Evolutionary conservation across 1,140 invertebrate genomes (phyloP), one percentile per base, ranked within the genome.

Genomic region (Conopomorpha cramerella): DNA sequence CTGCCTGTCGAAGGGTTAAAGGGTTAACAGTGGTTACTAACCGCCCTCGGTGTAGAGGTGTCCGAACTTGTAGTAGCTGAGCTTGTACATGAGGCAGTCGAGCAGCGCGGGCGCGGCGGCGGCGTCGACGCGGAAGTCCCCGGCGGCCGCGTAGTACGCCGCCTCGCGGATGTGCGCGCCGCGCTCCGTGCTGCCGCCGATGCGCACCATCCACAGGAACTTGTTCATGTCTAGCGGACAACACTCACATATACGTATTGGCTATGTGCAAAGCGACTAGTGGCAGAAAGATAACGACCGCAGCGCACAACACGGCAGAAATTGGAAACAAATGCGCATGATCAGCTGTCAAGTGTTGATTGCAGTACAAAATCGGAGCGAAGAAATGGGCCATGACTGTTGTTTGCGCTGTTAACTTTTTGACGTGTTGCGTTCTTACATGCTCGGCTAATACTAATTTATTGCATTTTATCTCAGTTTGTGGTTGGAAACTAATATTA

Each of bases 161-260:
- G 87, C 87, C 78, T 99, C 96, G 57, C 94, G 92, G 51, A 99
- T 98, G 62, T 98, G 93, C 30, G 86, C 85, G 23, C 96, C 95
- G 51, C 90, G 85, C 42, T 97, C 94, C 13, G 95, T 99, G 59
- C 92, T 95, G 39, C 95, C 96, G 46, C 95, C 96, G 67, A 99
- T 99, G 41, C 96, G 85, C 4, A 99, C 96, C 96, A 99, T 99
- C 96, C 96, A 99, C 46, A 99, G 81, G 79, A 99, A 99, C 80
- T 99, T 98, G 74, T 98, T 98, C 32, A 99, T 95, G 71, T 97
- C 89, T 90, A 57, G 3, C 7, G 17, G n/a, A 25, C 16, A 23
- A 35, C 8, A 23, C 4, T 13, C n/a, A 25, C 7, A 18, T 8
- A 12, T n/a, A n/a, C n/a, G n/a, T n/a, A 13, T 23, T 23, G 19